Conservation (phyloP, 1,140 invertebrate genomes). For the Elymnias hypermnestra region DNA sequence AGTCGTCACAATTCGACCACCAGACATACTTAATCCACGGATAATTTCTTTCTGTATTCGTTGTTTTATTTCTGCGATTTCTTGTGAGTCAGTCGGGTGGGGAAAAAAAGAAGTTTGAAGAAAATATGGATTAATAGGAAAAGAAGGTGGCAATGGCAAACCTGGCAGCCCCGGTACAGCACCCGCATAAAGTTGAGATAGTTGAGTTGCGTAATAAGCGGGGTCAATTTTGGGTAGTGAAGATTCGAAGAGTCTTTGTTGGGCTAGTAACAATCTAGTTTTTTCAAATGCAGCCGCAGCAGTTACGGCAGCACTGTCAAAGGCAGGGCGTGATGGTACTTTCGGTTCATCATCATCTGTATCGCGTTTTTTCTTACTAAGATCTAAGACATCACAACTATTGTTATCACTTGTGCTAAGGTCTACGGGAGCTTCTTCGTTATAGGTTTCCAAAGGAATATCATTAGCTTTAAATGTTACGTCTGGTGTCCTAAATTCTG, state of each 20-base stretch:
- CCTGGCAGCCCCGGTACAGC: slow-evolving; percentile 67
- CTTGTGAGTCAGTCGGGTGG: slow-evolving; percentile 76
- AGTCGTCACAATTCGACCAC: slow-evolving; percentile 78
- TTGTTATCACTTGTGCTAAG: slow-evolving; percentile 79
- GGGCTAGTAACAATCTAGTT: slow-evolving; percentile 75
- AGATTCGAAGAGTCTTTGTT: slow-evolving; percentile 78
- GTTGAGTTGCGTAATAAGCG: slow-evolving; percentile 75
- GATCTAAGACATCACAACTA: slow-evolving; percentile 85
- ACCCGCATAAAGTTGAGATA: slow-evolving; percentile 76
- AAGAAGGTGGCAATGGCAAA: slow-evolving; percentile 74
- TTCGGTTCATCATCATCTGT: slow-evolving; percentile 65
- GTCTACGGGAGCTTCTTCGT: slow-evolving; percentile 83
- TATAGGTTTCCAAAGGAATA: slow-evolving; percentile 47
- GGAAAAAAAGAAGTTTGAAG: slow-evolving; percentile 78
- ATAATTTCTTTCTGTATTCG: slow-evolving; percentile 81
- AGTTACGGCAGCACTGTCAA: slow-evolving; percentile 48
- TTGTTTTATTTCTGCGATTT: slow-evolving; percentile 79
- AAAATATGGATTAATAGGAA: slow-evolving; percentile 77
- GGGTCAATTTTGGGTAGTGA: slow-evolving; percentile 76
- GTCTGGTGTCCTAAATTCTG: slow-evolving; percentile 61
- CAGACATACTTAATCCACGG: slow-evolving; percentile 80
- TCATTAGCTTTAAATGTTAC: slow-evolving; percentile 55
- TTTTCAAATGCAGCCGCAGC: slow-evolving; percentile 61
- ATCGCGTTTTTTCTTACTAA: slow-evolving; percentile 86
- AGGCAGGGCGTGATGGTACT: slow-evolving; percentile 49